phyloP scores from a whole-genome alignment of 2,797 vertebrate species.

The Takifugu ocellatus region DNA sequence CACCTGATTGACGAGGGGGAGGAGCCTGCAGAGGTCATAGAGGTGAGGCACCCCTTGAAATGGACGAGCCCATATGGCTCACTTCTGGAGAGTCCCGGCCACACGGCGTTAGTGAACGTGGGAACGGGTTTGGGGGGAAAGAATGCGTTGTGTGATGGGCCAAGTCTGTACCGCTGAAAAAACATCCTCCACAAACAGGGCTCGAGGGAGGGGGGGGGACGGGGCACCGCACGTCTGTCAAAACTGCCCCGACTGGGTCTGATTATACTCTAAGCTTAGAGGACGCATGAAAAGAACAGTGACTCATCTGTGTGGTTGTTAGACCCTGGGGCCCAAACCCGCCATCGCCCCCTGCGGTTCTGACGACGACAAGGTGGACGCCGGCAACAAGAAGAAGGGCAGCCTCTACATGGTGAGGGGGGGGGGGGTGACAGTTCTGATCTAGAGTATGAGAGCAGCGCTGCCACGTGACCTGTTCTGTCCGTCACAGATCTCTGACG shows the following conservation, averaged over 20 bases:
- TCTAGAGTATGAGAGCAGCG: not conserved
- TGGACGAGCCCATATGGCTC: not conserved
- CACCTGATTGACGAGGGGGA: slow-evolving; percentile 78
- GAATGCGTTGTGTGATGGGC: slow-evolving; percentile 51
- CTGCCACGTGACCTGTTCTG: slow-evolving; percentile 4
- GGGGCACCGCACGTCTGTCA: not conserved
- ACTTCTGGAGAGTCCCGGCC: not conserved
- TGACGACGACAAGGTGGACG: slow-evolving; percentile 69
- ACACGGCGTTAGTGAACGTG: slow-evolving; percentile 19
- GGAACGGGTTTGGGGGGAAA: slow-evolving; percentile 30
- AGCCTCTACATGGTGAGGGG: slow-evolving; percentile 75
- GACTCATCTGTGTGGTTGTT: slow-evolving; percentile 11
- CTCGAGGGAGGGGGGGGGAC: not conserved
- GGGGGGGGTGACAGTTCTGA: not conserved
- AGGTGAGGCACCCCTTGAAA: slow-evolving; percentile 62
- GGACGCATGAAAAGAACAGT: not conserved
- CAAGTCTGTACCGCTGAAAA: slow-evolving; percentile 24
- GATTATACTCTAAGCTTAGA: too few relatives aligned
- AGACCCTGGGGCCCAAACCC: slow-evolving; percentile 73
- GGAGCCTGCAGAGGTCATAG: slow-evolving; percentile 77
- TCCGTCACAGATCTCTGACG: slow-evolving; percentile 74
- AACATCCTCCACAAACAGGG: not conserved
- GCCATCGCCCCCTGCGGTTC: slow-evolving; percentile 55
- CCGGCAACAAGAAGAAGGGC: slow-evolving; percentile 71
- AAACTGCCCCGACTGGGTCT: not conserved